A percentile compares a stretch with the other conserved stretches of the same genome.
Evolutionary conservation across 2,797 vertebrate genomes (phyloP).

Genomic region (Leptoclinus maculatus): DNA sequence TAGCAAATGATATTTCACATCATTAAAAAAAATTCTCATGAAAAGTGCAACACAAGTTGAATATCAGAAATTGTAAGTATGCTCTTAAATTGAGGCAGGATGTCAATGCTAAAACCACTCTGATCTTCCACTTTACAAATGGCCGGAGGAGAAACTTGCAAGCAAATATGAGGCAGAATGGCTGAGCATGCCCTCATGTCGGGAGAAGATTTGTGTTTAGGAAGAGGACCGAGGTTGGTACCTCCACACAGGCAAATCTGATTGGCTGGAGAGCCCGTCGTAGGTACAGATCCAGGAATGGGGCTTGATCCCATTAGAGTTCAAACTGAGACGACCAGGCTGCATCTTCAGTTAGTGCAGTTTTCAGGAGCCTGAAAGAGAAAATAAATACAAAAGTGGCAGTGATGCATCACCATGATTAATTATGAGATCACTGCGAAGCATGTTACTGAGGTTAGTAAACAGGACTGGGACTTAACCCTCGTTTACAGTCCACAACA

Average conservation of each 20-base stretch:
- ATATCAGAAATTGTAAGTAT: background rate
- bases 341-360: constrained; percentile 80
- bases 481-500: background rate
- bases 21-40: background rate
- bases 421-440: background rate
- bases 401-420: background rate
- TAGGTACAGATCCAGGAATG: constrained; percentile 27
- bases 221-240: constrained; percentile 8
- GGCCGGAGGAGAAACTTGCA: background rate
- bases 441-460: background rate
- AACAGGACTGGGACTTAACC: background rate
- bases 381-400: background rate
- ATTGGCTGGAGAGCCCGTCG: constrained; percentile 16
- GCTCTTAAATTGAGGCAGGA: constrained; percentile 37
- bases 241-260: constrained; percentile 20
- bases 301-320: constrained; percentile 7
- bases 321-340: constrained; percentile 12
- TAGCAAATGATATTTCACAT: constrained; percentile 16
- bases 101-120: background rate
- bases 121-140: constrained; percentile 7
- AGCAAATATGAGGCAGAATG: constrained; percentile 12
- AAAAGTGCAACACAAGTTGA: constrained; percentile 39
- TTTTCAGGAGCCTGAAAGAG: constrained; percentile 83
- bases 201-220: constrained; percentile 3
- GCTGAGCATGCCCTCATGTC: background rate